Base-by-base conservation (phyloP, 2,113 vertebrate genomes). In the Mastomys coucha region DNA sequence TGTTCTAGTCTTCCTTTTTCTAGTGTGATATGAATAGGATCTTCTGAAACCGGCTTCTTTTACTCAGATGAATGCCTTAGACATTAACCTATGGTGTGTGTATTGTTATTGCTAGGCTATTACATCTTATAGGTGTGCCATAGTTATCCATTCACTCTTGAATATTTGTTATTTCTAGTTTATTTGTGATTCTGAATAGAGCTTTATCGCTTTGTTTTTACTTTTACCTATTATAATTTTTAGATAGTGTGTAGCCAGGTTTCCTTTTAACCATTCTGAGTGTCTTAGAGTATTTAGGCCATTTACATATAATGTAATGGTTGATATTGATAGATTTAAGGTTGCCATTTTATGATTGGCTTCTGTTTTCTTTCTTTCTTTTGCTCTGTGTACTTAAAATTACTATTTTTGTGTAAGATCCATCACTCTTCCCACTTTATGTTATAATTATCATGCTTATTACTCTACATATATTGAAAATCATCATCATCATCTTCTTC, bases 241-340 rank as follows among this genome's bases (percentile, higher is more conserved):
- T 81, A 85, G 92, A 60, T 86, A 39, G 12, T 3, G 51, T 82
- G 51, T 87, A 89, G n/a, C 69, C 56, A 22, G 45, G 33, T 95
- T 60, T 94, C 95, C 5, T 56, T 89, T 89, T 82, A 45, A 56
- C 22, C 12, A 39, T 88, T 82, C 42, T 70, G 33, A 36, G 24
- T 84, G 20, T 39, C n/a, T 26, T 39, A 16, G 19, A 75, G 12
- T 93, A 39, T 95, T 92, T 65, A 81, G 81, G 56, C 31, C n/a
- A 65, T 91, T 95, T 93, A 86, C 36, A 49, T 91, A 81, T 94
- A 91, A 92, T 92, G 31, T 91, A 84, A 87, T 90, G 90, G 78
- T 88, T 75, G 45, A 67, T 90, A 60, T 89, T 65, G 58, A 93
- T 96, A n/a, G 36, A 76, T 76, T 80, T 96, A 93, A n/a, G 26